Evolutionary conservation across 2,888 invertebrate species (phyloP).

Genomic region (Drosophila anomalata): DNA sequence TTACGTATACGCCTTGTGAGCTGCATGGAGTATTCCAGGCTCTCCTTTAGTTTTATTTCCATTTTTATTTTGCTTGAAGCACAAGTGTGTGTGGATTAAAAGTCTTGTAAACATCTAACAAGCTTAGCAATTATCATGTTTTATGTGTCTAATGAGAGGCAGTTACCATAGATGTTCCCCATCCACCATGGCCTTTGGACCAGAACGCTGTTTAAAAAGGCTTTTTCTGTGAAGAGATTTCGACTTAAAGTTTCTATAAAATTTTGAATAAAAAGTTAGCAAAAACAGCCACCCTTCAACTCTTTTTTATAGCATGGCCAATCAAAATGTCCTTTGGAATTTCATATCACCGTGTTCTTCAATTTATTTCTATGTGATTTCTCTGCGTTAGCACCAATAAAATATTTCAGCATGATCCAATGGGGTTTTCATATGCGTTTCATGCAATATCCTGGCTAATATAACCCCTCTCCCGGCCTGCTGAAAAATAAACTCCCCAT

Average conservation of each 20-base stretch:
- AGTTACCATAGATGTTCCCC: slow-evolving; percentile 8
- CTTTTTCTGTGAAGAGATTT: background rate
- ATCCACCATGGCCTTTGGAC: background rate
- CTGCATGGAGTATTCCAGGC: slow-evolving; percentile 4
- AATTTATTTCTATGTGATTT: slow-evolving; percentile 30
- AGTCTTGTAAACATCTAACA: slow-evolving; percentile 67
- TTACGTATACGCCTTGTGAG: slow-evolving; percentile 45
- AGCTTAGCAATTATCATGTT: slow-evolving; percentile 71
- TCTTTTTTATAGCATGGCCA: background rate
- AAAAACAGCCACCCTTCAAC: background rate
- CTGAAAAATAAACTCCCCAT: background rate
- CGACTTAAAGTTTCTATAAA: background rate
- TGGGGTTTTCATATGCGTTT: slow-evolving; percentile 11
- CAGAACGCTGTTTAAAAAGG: background rate
- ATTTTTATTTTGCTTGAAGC: slow-evolving; percentile 5
- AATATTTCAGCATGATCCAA: slow-evolving; percentile 31
- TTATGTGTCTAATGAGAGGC: slow-evolving; percentile 27
- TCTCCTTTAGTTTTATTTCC: slow-evolving; percentile 14
- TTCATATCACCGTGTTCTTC: slow-evolving; percentile 12
- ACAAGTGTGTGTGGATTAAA: slow-evolving; percentile 34
- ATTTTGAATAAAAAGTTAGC: background rate
- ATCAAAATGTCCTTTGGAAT: background rate
- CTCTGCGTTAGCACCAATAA: slow-evolving; percentile 24
- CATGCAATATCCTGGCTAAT: slow-evolving; percentile 23
- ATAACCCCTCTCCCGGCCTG: background rate